Percentiles rank a stretch among this genome's conserved stretches.
These are phyloP conservation scores for Acipenser transmontanus DNA, from an alignment of 2,797 vertebrate genomes.

Conservation along the genomic window DNA sequence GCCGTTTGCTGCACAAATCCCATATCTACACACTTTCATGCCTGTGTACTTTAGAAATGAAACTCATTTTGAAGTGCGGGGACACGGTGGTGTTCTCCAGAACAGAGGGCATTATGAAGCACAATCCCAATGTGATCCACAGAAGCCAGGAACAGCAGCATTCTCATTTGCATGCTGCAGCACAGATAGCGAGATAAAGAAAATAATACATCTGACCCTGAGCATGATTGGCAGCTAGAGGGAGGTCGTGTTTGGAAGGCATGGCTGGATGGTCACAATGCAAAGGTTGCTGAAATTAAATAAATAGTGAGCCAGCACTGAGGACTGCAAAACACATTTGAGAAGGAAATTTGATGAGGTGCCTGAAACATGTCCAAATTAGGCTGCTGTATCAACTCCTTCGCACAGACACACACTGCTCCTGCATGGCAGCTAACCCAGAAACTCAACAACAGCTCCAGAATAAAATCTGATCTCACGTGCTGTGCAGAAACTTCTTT, in stretches of 20 bases:
- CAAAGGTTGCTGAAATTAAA: neutral
- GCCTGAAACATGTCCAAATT: too few species aligned
- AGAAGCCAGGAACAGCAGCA: too few species aligned
- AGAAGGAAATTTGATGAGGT: too few species aligned
- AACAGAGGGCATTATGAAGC: neutral
- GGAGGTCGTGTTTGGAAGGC: neutral
- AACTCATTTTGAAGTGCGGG: neutral
- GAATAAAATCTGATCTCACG: too few species aligned
- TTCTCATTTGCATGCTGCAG: neutral
- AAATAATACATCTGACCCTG: neutral
- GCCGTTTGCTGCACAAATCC: neutral
- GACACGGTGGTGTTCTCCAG: too few species aligned
- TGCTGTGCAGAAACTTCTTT: too few species aligned
- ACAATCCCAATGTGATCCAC: neutral
- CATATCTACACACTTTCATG: neutral
- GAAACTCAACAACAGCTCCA: too few species aligned
- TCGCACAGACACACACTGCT: too few species aligned
- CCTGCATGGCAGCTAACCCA: too few species aligned
- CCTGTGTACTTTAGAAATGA: neutral
- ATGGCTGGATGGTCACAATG: neutral
- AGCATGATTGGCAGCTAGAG: slow-evolving; percentile 11
- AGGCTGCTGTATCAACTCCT: too few species aligned
- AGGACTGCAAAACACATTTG: too few species aligned
- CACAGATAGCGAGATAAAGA: neutral
- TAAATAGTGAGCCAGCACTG: too few species aligned